Evolutionary conservation across 2,888 invertebrate species (phyloP), one percentile per base, ranked within the genome.

Genomic region (Cybosia mesomella): DNA sequence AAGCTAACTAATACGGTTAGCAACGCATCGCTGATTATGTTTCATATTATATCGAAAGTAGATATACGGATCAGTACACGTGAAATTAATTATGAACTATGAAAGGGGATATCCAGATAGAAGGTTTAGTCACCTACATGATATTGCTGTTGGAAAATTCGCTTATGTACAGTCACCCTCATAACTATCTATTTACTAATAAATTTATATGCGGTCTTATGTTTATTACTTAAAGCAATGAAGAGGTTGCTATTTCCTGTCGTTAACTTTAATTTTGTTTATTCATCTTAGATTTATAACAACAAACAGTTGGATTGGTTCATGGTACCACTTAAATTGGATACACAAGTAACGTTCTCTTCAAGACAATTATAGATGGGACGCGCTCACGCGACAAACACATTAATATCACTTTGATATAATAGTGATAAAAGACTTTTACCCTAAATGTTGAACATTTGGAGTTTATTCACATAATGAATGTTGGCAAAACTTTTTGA

Each of bases 341-440:
- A 49, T 36, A 32, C 54, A 54, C 43, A 58, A n/a, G 1, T 18
- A 18, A 60, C 49, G 54, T 63, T 61, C 49, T 67, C 60, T 53
- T 54, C 70, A 59, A 34, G 34, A 32, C 59, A 67, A 61, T 70
- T 67, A 64, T 58, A 18, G 32, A 55, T 11, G 53, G 66, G 55
- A 68, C 8, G 61, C 39, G 53, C 53, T 65, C 78, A 78, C 78
- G 78, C 79, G 59, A 80, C 1, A 21, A 11, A 59, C 66, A 58
- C 58, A 22, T 71, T 66, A 32, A 63, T 58, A 59, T 39, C 21
- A 36, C 55, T 67, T 65, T 54, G 34, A 59, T 58, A 64, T 60
- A 39, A 61, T 64, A 28, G 11, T 36, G 24, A 61, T 54, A 61
- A 58, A 24, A 28, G 4, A 34, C 11, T 39, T 54, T n/a, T 34